These are phyloP conservation scores for Heliopora coerulea DNA, from an alignment of 92 coral and sea anemone species.

Conservation along the genomic window DNA sequence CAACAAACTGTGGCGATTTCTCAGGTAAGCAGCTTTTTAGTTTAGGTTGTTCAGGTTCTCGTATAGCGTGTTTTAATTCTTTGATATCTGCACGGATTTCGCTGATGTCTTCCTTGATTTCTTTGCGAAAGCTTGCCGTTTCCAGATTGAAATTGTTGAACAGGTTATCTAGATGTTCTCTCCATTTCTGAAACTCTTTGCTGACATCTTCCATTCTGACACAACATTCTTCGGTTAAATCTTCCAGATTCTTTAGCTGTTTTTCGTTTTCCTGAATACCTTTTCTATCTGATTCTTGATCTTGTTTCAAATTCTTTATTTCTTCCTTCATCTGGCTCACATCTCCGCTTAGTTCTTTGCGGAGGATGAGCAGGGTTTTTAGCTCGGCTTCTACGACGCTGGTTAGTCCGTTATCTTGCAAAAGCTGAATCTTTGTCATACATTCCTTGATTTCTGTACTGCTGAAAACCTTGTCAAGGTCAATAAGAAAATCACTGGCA, in stretches of 20 bases:
- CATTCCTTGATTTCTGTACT: conserved; percentile 4
- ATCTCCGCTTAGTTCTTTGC: neutral
- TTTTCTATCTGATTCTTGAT: neutral
- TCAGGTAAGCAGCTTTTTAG: conserved; percentile 20
- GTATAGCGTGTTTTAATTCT: neutral
- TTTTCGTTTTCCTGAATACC: neutral
- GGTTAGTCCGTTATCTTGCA: conserved; percentile 9
- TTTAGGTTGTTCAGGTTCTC: neutral
- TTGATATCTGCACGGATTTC: neutral
- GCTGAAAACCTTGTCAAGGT: conserved; percentile 2
- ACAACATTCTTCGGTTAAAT: neutral
- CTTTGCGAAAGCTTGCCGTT: neutral
- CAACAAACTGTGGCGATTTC: neutral
- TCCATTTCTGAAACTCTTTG: neutral
- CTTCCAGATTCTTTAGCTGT: neutral
- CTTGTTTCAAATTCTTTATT: neutral
- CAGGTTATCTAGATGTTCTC: neutral
- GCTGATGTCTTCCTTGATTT: neutral
- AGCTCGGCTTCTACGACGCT: conserved; percentile 18
- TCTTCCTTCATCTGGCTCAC: conserved; percentile 4
- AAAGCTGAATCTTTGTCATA: neutral
- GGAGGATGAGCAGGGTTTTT: neutral
- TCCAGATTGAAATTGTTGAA: neutral
- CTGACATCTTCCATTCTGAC: neutral
- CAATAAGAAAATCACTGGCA: too few species aligned